A percentile compares a stretch with the other conserved stretches of the same genome.
These are phyloP conservation scores for Hemichromis elongatus DNA, from an alignment of 2,113 vertebrate species.

Conservation along the genomic window DNA sequence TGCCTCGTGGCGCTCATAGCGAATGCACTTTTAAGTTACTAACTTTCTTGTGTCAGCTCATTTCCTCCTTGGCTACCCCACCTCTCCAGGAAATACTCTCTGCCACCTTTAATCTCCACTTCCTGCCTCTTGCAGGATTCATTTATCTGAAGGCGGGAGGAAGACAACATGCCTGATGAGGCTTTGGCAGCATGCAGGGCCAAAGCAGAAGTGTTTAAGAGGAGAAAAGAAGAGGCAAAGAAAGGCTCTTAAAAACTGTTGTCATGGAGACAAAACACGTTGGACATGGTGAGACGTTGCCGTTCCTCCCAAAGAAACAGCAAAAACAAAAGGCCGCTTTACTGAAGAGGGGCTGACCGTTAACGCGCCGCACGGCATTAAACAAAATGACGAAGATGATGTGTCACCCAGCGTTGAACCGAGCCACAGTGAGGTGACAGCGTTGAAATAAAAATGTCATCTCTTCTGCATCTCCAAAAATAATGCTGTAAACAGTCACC, in stretches of 20 bases:
- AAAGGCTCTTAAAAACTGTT: constrained; percentile 11
- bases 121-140: constrained; percentile 42
- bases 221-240: background rate
- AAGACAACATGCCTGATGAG: background rate
- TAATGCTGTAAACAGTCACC: constrained; percentile 29
- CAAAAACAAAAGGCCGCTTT: constrained; percentile 27
- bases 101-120: constrained; percentile 51
- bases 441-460: constrained; percentile 33
- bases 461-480: constrained; percentile 28
- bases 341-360: background rate
- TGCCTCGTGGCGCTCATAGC: background rate
- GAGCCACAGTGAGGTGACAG: background rate
- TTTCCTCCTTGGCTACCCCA: constrained; percentile 37
- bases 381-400: background rate
- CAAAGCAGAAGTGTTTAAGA: background rate
- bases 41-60: constrained; percentile 39
- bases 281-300: background rate
- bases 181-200: background rate
- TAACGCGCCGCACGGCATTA: background rate
- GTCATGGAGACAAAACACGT: constrained; percentile 43
- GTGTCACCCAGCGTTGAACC: background rate
- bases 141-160: constrained; percentile 16
- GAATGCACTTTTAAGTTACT: constrained; percentile 11
- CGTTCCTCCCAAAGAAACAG: background rate
- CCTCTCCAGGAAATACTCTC: constrained; percentile 37